Conservation (phyloP, 2,113 vertebrate species). For the Osmerus mordax region DNA sequence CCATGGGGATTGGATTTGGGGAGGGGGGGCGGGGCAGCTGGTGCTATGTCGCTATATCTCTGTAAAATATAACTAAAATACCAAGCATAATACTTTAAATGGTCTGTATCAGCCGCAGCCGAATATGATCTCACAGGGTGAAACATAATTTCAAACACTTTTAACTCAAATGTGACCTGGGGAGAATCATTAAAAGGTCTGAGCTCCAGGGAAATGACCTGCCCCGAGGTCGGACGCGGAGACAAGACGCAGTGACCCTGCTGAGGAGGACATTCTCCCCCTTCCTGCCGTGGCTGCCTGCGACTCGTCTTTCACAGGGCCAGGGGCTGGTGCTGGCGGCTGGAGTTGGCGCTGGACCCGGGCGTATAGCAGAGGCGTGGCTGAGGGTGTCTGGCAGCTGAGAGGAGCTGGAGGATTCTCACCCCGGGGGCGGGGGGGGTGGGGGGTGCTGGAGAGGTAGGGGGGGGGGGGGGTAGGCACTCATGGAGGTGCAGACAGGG, state of each 20-base stretch:
- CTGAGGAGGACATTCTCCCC: conserved; percentile 32
- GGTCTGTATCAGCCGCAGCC: no score
- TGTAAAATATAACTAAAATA: no score
- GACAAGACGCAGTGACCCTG: conserved; percentile 56
- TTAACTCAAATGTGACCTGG: neutral
- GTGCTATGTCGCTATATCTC: no score
- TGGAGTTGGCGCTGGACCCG: neutral
- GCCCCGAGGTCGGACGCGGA: conserved; percentile 46
- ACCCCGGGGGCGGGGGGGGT: conserved; percentile 28
- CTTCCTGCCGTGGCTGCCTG: conserved; percentile 50
- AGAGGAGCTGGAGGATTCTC: conserved; percentile 43
- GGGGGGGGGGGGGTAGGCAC: conserved; percentile 25
- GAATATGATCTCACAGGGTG: no score
- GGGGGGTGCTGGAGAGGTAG: conserved; percentile 33
- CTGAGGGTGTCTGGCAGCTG: conserved; percentile 29
- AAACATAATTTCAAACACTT: no score
- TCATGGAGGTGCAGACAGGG: no score
- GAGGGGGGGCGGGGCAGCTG: no score
- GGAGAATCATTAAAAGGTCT: conserved; percentile 11
- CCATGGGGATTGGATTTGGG: no score
- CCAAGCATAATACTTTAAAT: no score
- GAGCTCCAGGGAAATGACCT: conserved; percentile 7
- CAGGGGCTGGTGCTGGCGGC: no score
- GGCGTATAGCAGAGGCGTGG: conserved; percentile 33
- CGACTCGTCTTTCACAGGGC: conserved; percentile 50